Percentiles rank a stretch among this genome's conserved stretches.
Conservation (phyloP, 2,113 vertebrate species). For the western clawed frog (Xenopus tropicalis) region UCB_Xtro_10.0 CM004450.2:145790501-145791000, state of each 20-base stretch:
- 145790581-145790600: too few species aligned
- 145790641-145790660: slow-evolving; percentile 20
- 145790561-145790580: too few species aligned
- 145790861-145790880: not conserved
- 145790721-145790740: slow-evolving; percentile 37
- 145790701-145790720: slow-evolving; percentile 27
- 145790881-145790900: too few species aligned
- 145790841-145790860: not conserved
- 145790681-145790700: slow-evolving; percentile 36
- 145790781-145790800: not conserved
- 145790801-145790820: not conserved
- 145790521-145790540: too few species aligned
- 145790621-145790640: slow-evolving; percentile 24
- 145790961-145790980: too few species aligned
- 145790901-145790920: too few species aligned
- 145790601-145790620: too few species aligned
- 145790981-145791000: too few species aligned
- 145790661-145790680: slow-evolving; percentile 25
- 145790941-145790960: too few species aligned
- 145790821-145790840: not conserved
- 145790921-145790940: too few species aligned
- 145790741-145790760: slow-evolving; percentile 14
- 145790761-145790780: slow-evolving; percentile 16
- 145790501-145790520: too few species aligned
- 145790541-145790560: too few species aligned